Conservation (phyloP, 2,888 invertebrate genomes). For the Sarcophaga caerulescens region DNA sequence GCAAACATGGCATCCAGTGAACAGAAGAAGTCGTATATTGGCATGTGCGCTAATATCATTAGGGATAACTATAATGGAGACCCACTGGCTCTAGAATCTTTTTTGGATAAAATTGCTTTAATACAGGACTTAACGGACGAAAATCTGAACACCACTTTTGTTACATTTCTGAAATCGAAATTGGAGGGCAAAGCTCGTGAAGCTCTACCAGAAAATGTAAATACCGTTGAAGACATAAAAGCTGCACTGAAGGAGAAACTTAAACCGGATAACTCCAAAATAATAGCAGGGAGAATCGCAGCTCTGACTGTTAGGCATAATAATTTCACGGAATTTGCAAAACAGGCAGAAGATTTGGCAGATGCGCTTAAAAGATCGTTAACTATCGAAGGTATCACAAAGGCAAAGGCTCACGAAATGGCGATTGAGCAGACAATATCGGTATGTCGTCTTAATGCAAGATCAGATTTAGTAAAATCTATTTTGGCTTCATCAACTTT, state of each 20-base stretch:
- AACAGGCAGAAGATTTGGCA: slow-evolving; percentile 28
- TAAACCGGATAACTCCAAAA: slow-evolving; percentile 24
- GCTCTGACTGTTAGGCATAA: slow-evolving; percentile 15
- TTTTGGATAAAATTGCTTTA: background rate
- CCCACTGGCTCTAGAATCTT: background rate
- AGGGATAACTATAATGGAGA: background rate
- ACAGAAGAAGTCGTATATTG: background rate
- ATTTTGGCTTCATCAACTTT: slow-evolving; percentile 11
- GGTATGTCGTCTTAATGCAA: slow-evolving; percentile 31
- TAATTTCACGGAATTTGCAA: slow-evolving; percentile 32
- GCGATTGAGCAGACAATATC: slow-evolving; percentile 34
- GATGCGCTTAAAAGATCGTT: slow-evolving; percentile 30
- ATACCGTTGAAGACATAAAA: slow-evolving; percentile 6
- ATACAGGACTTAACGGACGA: background rate
- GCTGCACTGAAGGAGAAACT: slow-evolving; percentile 2
- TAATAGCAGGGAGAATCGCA: slow-evolving; percentile 28
- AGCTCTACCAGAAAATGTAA: slow-evolving; percentile 7
- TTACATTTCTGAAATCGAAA: background rate
- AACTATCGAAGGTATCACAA: slow-evolving; percentile 13
- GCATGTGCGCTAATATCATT: background rate
- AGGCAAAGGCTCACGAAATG: no score
- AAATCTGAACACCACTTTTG: background rate
- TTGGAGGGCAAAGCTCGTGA: slow-evolving; percentile 22
- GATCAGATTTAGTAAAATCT: slow-evolving; percentile 32
- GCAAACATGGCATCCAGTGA: background rate